phyloP scores from a whole-genome alignment of 2,888 invertebrate species.

The Mesochorus sp. region DNA sequence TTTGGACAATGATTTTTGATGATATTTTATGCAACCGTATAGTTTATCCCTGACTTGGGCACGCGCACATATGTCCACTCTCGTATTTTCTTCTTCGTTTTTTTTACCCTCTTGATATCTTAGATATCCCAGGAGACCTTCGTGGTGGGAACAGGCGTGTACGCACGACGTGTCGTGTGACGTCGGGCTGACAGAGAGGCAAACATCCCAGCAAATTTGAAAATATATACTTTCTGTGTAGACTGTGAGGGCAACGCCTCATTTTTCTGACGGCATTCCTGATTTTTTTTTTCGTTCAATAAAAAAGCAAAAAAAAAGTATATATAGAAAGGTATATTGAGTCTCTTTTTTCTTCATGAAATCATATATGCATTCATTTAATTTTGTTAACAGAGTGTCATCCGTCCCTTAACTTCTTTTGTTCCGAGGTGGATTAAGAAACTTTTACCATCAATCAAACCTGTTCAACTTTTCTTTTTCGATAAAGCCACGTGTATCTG shows the following conservation, averaged over 20 bases:
- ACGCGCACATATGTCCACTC: slow-evolving; percentile 33
- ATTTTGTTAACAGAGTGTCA: slow-evolving; percentile 9
- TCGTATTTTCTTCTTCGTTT: slow-evolving; percentile 43
- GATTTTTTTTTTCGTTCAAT: not conserved
- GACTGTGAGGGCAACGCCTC: not conserved
- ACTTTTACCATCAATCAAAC: not conserved
- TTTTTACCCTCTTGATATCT: slow-evolving; percentile 55
- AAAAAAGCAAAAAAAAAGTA: not conserved
- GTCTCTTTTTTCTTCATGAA: not conserved
- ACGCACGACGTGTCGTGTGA: slow-evolving; percentile 67
- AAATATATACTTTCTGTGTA: slow-evolving; percentile 41
- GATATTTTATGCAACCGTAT: not conserved
- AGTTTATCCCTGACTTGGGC: slow-evolving; percentile 13
- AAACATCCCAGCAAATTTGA: slow-evolving; percentile 46
- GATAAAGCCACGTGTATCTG: not conserved
- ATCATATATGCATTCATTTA: not conserved
- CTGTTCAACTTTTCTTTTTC: not conserved
- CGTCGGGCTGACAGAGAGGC: slow-evolving; percentile 43
- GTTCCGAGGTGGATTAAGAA: not conserved
- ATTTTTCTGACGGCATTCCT: not conserved
- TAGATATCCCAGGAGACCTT: slow-evolving; percentile 66
- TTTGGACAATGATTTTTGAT: not conserved
- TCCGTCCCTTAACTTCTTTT: not conserved
- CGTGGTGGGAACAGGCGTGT: slow-evolving; percentile 64
- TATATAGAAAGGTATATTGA: too few relatives aligned